These are phyloP conservation scores for Dynastes grantii DNA, from an alignment of 2,888 invertebrate species.

Conservation along the genomic window DNA sequence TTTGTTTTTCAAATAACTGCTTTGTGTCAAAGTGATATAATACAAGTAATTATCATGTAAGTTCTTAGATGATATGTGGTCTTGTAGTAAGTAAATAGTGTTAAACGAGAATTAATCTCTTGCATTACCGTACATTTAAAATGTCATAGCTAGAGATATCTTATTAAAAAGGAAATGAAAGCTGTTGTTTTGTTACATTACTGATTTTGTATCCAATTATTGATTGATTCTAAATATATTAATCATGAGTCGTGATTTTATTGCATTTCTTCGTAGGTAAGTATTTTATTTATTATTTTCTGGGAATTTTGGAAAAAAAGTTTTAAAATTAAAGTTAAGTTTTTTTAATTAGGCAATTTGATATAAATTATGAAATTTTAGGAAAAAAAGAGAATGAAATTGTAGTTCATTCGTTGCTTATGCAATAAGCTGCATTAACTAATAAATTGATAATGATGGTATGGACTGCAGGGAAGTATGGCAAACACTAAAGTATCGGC, in stretches of 20 bases:
- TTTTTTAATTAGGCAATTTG: too few relatives aligned
- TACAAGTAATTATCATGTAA: conserved; percentile 20
- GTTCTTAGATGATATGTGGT: conserved; percentile 21
- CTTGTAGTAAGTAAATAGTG: conserved; percentile 12
- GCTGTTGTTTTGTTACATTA: conserved; percentile 9
- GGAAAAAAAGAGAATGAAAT: too few relatives aligned
- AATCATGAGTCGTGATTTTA: not conserved
- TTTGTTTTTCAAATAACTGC: not conserved
- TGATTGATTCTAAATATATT: not conserved
- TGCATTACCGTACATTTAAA: conserved; percentile 3
- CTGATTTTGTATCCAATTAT: not conserved
- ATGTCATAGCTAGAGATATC: conserved; percentile 19
- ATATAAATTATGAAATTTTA: too few relatives aligned
- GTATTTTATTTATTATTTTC: too few relatives aligned
- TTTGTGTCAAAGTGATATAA: conserved; percentile 32
- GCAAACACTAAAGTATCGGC: too few relatives aligned
- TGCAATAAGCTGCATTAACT: too few relatives aligned
- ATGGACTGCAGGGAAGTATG: too few relatives aligned
- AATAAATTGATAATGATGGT: too few relatives aligned
- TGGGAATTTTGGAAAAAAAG: too few relatives aligned
- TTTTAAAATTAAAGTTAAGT: too few relatives aligned
- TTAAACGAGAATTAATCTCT: not conserved
- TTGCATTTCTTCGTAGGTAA: too few relatives aligned
- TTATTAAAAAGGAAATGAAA: conserved; percentile 11
- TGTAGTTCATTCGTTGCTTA: too few relatives aligned